Conservation (phyloP, 2,113 vertebrate species). For the Alligator sinensis region DNA sequence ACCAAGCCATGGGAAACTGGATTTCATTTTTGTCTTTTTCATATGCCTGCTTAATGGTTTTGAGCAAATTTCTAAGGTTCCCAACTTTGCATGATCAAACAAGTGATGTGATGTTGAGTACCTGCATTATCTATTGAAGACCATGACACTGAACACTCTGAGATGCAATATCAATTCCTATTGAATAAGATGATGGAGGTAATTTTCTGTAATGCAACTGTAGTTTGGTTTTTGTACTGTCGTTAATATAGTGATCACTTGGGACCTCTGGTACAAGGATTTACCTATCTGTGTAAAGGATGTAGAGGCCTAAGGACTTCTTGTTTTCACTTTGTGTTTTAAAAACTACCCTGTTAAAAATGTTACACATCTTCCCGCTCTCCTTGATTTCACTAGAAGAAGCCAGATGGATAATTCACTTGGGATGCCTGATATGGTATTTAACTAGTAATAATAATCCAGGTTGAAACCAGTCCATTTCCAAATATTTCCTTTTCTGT, state of each 20-base stretch:
- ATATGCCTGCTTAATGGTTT: neutral
- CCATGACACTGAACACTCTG: neutral
- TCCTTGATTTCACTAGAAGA: neutral
- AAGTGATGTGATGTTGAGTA: neutral
- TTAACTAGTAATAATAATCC: too few species aligned
- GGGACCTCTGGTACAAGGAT: neutral
- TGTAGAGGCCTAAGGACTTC: neutral
- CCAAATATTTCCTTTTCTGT: too few species aligned
- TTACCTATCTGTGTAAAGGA: neutral
- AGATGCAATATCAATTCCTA: neutral
- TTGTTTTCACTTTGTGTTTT: neutral
- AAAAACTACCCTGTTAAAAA: neutral
- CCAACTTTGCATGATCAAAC: neutral
- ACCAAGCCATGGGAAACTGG: neutral
- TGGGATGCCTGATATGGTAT: too few species aligned
- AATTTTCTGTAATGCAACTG: neutral
- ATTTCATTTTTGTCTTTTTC: neutral
- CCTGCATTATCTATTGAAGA: neutral
- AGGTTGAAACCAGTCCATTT: too few species aligned
- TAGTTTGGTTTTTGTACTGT: neutral
- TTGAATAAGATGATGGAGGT: neutral
- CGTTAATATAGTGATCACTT: neutral
- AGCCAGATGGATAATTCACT: too few species aligned
- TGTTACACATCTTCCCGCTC: too few species aligned
- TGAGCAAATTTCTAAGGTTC: neutral